A percentile compares a stretch with the other conserved stretches of the same genome.
These are phyloP conservation scores for Monochamus alternatus DNA, from an alignment of 2,888 invertebrate species.

Conservation along the genomic window DNA sequence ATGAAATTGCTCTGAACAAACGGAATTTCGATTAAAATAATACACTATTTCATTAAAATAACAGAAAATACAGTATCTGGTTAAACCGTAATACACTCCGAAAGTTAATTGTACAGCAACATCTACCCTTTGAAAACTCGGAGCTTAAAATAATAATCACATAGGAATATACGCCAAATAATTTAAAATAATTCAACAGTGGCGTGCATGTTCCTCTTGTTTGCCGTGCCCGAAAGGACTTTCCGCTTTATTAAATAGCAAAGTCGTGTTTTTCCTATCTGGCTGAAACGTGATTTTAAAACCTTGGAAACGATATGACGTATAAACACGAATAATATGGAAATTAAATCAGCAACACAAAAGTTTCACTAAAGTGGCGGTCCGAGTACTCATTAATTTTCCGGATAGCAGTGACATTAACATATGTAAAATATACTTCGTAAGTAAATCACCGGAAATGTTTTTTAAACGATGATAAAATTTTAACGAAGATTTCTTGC, in stretches of 20 bases:
- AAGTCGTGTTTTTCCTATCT: slow-evolving; percentile 43
- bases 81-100: too few relatives aligned
- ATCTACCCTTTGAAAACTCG: too few relatives aligned
- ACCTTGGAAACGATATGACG: slow-evolving; percentile 22
- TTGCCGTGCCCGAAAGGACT: slow-evolving; percentile 40
- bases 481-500: slow-evolving; percentile 28
- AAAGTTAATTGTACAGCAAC: too few relatives aligned
- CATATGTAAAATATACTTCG: slow-evolving; percentile 42
- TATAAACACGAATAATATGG: slow-evolving; percentile 34
- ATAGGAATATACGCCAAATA: not conserved
- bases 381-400: slow-evolving; percentile 38
- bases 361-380: slow-evolving; percentile 37
- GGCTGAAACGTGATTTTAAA: slow-evolving; percentile 42
- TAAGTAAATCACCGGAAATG: slow-evolving; percentile 41
- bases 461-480: slow-evolving; percentile 37
- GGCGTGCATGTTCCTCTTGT: slow-evolving; percentile 38
- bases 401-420: slow-evolving; percentile 43
- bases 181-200: slow-evolving; percentile 12
- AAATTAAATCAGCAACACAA: slow-evolving; percentile 37
- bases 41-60: too few relatives aligned
- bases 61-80: too few relatives aligned
- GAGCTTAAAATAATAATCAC: not conserved
- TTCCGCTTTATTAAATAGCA: slow-evolving; percentile 48
- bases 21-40: too few relatives aligned
- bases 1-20: too few relatives aligned